Conservation (phyloP, 2,888 invertebrate genomes). For the Dioctria linearis region DNA sequence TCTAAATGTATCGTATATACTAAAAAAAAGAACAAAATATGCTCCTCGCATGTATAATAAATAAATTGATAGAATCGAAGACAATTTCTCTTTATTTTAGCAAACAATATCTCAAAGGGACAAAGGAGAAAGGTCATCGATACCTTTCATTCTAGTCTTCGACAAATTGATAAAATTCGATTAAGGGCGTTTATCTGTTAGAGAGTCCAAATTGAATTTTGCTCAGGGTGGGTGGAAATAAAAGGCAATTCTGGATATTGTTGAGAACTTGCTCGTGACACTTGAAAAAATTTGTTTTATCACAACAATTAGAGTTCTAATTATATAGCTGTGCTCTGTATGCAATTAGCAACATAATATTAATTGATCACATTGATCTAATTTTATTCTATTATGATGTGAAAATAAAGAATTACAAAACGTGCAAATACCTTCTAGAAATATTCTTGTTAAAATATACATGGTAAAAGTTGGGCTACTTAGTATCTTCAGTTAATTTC, state of each 20-base stretch:
- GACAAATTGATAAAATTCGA: slow-evolving; percentile 47
- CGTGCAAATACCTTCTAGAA: too few species aligned
- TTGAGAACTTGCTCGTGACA: too few species aligned
- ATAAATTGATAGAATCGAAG: slow-evolving; percentile 49
- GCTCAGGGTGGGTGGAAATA: background rate
- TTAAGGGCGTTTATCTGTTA: slow-evolving; percentile 39
- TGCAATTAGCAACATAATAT: too few species aligned
- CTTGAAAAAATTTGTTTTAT: too few species aligned
- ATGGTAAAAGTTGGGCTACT: too few species aligned
- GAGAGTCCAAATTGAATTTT: slow-evolving; percentile 36
- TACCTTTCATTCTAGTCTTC: slow-evolving; percentile 15
- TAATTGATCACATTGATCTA: too few species aligned
- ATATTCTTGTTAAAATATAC: too few species aligned
- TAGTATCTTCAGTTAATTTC: too few species aligned
- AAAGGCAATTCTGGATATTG: background rate
- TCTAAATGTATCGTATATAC: slow-evolving; percentile 31
- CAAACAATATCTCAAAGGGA: slow-evolving; percentile 37
- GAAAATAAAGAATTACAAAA: too few species aligned
- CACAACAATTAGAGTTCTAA: too few species aligned
- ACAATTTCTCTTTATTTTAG: slow-evolving; percentile 43
- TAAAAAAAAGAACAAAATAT: slow-evolving; percentile 30
- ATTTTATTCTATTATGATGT: too few species aligned
- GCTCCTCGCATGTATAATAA: slow-evolving; percentile 47
- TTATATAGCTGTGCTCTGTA: too few species aligned
- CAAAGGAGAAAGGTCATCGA: slow-evolving; percentile 41